Evolutionary conservation across 53 echinoderm and acorn worm genomes (phyloP).

Genomic region (Crossaster papposus): DNA sequence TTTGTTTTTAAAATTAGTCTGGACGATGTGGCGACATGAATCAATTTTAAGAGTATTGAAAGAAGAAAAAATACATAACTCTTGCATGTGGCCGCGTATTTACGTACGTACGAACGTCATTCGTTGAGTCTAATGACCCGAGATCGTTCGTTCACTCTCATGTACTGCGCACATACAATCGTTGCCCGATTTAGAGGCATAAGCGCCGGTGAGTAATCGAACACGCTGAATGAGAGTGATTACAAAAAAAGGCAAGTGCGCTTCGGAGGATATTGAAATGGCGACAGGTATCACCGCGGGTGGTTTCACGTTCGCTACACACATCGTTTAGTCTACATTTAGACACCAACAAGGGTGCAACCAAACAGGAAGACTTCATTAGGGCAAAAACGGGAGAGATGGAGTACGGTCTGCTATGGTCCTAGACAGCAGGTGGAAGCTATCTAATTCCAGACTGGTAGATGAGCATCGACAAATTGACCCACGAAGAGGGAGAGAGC

Average conservation of each 20-base stretch:
- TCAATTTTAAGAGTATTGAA: too few relatives aligned
- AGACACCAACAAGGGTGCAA: conserved; percentile 6
- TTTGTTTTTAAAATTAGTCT: too few relatives aligned
- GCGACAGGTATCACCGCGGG: neutral
- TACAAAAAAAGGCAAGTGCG: neutral
- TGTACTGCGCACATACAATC: too few relatives aligned
- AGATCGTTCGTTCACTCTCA: too few relatives aligned
- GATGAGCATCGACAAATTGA: neutral
- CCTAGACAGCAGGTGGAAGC: neutral
- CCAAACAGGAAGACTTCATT: conserved; percentile 23
- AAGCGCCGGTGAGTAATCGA: too few relatives aligned
- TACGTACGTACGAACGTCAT: too few relatives aligned
- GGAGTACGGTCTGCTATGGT: neutral
- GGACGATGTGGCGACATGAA: too few relatives aligned
- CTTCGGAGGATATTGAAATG: neutral
- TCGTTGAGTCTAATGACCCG: too few relatives aligned
- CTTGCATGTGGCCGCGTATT: too few relatives aligned
- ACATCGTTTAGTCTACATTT: neutral
- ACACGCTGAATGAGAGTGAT: too few relatives aligned
- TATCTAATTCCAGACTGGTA: conserved; percentile 8
- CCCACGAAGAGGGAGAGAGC: neutral
- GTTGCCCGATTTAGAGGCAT: too few relatives aligned
- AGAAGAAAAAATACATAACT: too few relatives aligned
- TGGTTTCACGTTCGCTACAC: neutral
- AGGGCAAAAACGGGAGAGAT: neutral